Percentiles rank a stretch among this genome's conserved stretches.
Conservation (phyloP, 1,140 invertebrate species). For the Lepidostoma basale region DNA sequence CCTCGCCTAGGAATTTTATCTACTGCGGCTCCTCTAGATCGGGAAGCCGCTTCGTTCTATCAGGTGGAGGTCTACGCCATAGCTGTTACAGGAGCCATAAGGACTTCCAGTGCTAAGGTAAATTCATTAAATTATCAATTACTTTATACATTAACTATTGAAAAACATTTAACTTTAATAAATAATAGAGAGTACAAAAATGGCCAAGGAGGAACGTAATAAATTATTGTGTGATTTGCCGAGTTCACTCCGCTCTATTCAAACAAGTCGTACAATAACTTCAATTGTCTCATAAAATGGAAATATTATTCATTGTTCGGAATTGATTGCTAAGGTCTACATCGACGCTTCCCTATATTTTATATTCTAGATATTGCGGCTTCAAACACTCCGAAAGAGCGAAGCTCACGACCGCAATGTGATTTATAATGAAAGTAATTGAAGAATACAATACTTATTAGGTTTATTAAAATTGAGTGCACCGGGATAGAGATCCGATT, state of each 20-base stretch:
- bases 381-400: neutral
- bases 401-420: neutral
- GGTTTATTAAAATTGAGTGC: neutral
- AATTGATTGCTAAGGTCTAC: neutral
- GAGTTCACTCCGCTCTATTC: neutral
- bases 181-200: neutral
- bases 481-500: too few relatives aligned
- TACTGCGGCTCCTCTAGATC: conserved; percentile 81
- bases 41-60: conserved; percentile 84
- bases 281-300: conserved; percentile 16
- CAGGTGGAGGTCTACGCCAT: conserved; percentile 85
- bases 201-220: neutral
- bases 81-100: conserved; percentile 67
- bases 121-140: conserved; percentile 44
- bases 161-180: too few relatives aligned
- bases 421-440: neutral
- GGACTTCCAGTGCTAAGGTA: conserved; percentile 82
- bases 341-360: neutral
- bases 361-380: neutral
- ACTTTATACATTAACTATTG: neutral
- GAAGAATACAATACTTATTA: neutral
- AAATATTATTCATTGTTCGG: conserved; percentile 15
- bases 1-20: conserved; percentile 85
- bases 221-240: neutral
- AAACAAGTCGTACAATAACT: conserved; percentile 15